Percentiles rank a stretch among this genome's conserved stretches.
Evolutionary conservation across 2,888 invertebrate species (phyloP).

Genomic region (Geophilus truncorum): DNA sequence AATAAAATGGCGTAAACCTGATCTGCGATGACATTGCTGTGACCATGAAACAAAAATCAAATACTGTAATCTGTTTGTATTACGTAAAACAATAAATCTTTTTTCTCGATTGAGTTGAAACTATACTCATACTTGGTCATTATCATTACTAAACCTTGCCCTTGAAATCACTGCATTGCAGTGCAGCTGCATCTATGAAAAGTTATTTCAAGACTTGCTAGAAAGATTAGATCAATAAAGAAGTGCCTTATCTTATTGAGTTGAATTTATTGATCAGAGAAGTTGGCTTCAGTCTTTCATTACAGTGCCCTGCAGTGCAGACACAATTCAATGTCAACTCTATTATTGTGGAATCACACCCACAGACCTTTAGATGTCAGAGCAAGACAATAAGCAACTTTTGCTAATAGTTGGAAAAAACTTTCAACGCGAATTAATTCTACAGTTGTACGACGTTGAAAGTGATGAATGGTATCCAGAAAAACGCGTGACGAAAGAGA

Average conservation of each 20-base stretch:
- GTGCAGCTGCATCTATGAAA: too few relatives aligned
- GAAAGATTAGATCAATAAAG: neutral
- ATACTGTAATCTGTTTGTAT: too few relatives aligned
- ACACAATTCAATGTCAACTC: neutral
- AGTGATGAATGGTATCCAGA: constrained; percentile 2
- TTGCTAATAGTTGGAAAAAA: constrained; percentile 9
- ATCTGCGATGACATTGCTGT: too few relatives aligned
- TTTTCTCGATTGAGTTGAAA: too few relatives aligned
- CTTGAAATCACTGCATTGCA: neutral
- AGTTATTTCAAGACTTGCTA: neutral
- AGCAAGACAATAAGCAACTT: neutral
- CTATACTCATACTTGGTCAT: too few relatives aligned
- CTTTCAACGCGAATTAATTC: neutral
- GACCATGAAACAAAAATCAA: too few relatives aligned
- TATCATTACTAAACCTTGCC: too few relatives aligned
- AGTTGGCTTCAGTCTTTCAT: neutral
- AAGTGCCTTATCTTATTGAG: neutral
- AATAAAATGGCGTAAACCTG: too few relatives aligned
- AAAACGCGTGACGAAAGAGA: neutral
- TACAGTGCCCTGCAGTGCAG: neutral
- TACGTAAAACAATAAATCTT: too few relatives aligned
- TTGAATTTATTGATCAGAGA: neutral
- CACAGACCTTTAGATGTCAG: neutral
- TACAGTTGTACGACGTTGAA: neutral
- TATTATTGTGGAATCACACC: neutral